A percentile compares a stretch with the other conserved stretches of the same genome.
Evolutionary conservation across 2,797 vertebrate genomes (phyloP).

Genomic region (Neosilurus hyrtlii): DNA sequence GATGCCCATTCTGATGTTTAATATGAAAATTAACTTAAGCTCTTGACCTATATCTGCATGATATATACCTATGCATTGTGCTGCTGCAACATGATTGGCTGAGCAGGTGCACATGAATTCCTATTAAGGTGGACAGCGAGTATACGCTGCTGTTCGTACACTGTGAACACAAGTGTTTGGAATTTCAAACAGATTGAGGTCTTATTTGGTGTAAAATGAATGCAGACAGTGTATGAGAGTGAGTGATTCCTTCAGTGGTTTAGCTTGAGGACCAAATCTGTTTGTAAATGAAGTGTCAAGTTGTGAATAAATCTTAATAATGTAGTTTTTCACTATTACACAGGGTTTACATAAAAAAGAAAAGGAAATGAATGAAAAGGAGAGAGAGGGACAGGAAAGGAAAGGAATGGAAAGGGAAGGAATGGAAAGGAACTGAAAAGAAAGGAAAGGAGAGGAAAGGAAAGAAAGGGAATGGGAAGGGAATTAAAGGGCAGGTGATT

Average conservation of each 20-base stretch:
- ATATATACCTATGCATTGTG: too few relatives aligned
- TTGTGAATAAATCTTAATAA: constrained; percentile 12
- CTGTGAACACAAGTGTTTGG: background rate
- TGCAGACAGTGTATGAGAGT: constrained; percentile 7
- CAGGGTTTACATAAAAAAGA: background rate
- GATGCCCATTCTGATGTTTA: too few relatives aligned
- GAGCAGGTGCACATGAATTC: too few relatives aligned
- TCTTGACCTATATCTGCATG: too few relatives aligned
- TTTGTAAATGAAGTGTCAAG: background rate
- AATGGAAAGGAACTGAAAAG: too few relatives aligned
- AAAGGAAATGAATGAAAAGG: background rate
- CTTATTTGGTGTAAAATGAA: background rate
- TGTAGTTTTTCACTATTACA: background rate
- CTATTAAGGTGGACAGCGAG: too few relatives aligned
- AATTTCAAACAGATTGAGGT: background rate
- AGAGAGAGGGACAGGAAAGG: background rate
- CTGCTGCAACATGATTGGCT: too few relatives aligned
- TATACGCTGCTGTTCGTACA: background rate
- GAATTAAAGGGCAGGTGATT: background rate
- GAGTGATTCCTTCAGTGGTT: background rate
- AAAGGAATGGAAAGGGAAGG: too few relatives aligned
- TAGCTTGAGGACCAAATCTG: too few relatives aligned
- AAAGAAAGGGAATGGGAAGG: background rate
- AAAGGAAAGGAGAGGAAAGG: background rate
- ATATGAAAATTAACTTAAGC: too few relatives aligned